Conservation (phyloP, 1,140 invertebrate species). For the Brachionus rotundiformis region DNA sequence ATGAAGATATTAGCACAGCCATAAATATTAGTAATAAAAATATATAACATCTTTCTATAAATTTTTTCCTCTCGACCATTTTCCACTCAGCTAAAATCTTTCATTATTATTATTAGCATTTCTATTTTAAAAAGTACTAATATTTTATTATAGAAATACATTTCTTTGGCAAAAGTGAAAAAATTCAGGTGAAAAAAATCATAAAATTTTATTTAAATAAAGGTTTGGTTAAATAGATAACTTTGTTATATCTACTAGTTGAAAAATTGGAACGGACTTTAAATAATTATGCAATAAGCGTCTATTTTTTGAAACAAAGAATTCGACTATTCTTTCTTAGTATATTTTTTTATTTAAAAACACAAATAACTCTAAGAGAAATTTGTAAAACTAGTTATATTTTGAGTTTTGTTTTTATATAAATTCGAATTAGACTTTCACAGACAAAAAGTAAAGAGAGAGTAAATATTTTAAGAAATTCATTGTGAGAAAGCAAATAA, state of each 20-base stretch:
- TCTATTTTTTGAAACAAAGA: too few relatives aligned
- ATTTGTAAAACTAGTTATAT: not conserved
- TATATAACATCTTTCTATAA: not conserved
- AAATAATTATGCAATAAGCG: too few relatives aligned
- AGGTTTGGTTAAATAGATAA: not conserved
- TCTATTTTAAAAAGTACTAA: not conserved
- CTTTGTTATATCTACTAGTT: not conserved
- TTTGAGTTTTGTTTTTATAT: not conserved
- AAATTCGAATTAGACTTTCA: not conserved
- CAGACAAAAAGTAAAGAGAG: not conserved
- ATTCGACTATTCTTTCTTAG: not conserved
- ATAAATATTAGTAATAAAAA: not conserved
- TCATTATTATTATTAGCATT: not conserved
- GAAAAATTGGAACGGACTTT: too few relatives aligned
- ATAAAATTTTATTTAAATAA: not conserved
- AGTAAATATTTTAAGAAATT: conserved; percentile 10
- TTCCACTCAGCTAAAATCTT: not conserved
- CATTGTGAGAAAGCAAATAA: not conserved
- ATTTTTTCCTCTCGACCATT: not conserved
- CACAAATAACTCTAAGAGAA: not conserved
- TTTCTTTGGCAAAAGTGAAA: too few relatives aligned
- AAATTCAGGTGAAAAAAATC: not conserved
- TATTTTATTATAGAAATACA: not conserved
- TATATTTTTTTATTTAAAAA: not conserved
- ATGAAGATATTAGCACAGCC: not conserved